Conservation (phyloP, 2,113 vertebrate species). For the Saccopteryx leptura region DNA sequence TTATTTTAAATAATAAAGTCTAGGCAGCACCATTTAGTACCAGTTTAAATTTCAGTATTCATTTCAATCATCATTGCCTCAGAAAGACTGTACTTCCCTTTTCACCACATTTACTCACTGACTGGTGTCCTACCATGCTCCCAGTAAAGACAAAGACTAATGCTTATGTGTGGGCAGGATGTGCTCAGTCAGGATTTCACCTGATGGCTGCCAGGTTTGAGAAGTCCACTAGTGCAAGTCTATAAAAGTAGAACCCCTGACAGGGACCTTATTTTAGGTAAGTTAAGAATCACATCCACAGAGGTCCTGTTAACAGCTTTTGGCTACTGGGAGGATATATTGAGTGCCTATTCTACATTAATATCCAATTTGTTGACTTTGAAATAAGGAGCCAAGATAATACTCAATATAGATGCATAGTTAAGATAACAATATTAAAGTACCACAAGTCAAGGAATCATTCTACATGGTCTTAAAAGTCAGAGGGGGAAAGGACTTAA, state of each 20-base stretch:
- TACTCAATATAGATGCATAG: constrained; percentile 5
- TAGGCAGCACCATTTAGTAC: constrained; percentile 69
- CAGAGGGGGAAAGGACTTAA: neutral
- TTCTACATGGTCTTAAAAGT: constrained; percentile 49
- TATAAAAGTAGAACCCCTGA: constrained; percentile 2
- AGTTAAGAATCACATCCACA: constrained; percentile 51
- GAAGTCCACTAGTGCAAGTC: constrained; percentile 24
- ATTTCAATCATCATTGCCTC: constrained; percentile 65
- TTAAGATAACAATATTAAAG: constrained; percentile 11
- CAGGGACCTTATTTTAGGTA: neutral
- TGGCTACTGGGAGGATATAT: neutral
- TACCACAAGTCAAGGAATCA: neutral
- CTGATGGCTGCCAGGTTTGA: constrained; percentile 55
- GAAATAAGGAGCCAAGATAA: constrained; percentile 9
- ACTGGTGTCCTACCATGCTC: neutral
- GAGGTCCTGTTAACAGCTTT: constrained; percentile 35
- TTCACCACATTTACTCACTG: constrained; percentile 41
- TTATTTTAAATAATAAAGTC: constrained; percentile 71
- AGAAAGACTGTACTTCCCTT: constrained; percentile 66
- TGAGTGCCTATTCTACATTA: neutral
- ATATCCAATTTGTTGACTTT: constrained; percentile 49
- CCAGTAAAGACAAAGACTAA: constrained; percentile 53
- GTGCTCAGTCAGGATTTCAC: neutral
- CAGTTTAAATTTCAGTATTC: constrained; percentile 73
- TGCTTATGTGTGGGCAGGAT: constrained; percentile 47